A percentile compares a stretch with the other conserved stretches of the same genome.
phyloP scores from a whole-genome alignment of 2,888 invertebrate genomes.

The Oasisia sp. region DNA sequence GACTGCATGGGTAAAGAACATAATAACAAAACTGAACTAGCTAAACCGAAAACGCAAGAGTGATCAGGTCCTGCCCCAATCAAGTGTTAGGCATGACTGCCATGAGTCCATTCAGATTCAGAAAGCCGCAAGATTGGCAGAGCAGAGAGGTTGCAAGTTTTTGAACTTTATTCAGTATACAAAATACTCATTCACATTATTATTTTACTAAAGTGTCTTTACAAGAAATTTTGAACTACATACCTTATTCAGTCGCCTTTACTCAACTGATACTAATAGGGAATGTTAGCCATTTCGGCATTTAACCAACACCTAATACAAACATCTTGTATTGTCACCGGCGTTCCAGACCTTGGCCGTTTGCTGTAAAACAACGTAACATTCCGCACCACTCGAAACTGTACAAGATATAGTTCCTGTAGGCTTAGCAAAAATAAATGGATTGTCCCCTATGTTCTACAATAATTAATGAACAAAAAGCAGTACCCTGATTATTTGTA shows the following conservation, averaged over 20 bases:
- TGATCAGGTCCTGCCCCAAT: too few relatives aligned
- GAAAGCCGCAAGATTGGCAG: neutral
- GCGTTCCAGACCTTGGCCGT: neutral
- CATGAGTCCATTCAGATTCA: neutral
- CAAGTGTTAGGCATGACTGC: neutral
- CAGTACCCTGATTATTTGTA: neutral
- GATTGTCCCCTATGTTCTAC: neutral
- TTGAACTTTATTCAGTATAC: neutral
- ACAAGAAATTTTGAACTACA: neutral
- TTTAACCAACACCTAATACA: neutral
- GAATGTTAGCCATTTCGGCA: neutral
- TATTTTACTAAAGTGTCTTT: neutral
- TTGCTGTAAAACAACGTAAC: neutral
- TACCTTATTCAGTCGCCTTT: neutral
- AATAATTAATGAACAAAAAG: neutral
- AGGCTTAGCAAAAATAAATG: neutral
- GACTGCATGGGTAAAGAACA: too few relatives aligned
- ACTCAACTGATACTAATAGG: neutral
- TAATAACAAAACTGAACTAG: too few relatives aligned
- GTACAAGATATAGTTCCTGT: neutral
- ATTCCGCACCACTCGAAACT: neutral
- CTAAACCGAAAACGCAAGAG: too few relatives aligned
- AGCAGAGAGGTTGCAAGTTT: neutral
- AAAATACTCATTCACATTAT: neutral
- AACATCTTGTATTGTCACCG: neutral